Conservation (phyloP, 37 sponge, comb jelly and placozoan genomes). For the Aplysina aerophoba region DNA sequence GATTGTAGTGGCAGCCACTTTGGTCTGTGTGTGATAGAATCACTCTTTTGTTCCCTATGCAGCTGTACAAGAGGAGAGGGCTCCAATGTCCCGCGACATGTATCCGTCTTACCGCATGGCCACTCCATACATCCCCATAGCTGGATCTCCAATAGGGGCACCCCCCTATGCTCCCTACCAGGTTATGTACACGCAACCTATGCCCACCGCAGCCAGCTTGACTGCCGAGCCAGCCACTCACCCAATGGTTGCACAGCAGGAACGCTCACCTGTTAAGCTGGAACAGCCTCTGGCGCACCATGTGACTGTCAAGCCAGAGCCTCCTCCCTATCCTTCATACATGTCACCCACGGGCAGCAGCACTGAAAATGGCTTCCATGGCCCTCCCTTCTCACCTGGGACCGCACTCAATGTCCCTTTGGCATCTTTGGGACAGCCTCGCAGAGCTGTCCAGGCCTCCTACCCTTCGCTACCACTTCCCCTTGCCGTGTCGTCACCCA, state of each 20-base stretch:
- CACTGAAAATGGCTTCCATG: too few relatives aligned
- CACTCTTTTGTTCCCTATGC: not conserved
- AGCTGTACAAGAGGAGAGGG: conserved; percentile 93
- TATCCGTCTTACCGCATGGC: not conserved
- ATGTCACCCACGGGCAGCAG: too few relatives aligned
- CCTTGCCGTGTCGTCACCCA: too few relatives aligned
- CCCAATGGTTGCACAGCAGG: not conserved
- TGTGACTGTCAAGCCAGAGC: not conserved
- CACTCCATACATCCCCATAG: not conserved
- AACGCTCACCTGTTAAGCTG: not conserved
- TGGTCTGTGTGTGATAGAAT: too few relatives aligned
- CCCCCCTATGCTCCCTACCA: not conserved
- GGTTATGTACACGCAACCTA: conserved; percentile 4
- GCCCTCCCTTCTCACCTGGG: too few relatives aligned
- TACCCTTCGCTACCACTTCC: too few relatives aligned
- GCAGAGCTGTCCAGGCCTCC: too few relatives aligned
- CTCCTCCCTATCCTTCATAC: not conserved
- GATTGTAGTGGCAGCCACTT: too few relatives aligned
- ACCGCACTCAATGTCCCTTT: too few relatives aligned
- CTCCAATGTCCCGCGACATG: conserved; percentile 36
- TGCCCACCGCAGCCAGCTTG: not conserved
- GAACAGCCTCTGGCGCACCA: not conserved
- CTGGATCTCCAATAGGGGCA: not conserved
- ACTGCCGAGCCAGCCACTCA: not conserved
- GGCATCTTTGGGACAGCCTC: not conserved